Percentiles rank a stretch among this genome's conserved stretches.
Conservation (phyloP, 1,140 invertebrate genomes). For the Aphelenchoides besseyi region DNA sequence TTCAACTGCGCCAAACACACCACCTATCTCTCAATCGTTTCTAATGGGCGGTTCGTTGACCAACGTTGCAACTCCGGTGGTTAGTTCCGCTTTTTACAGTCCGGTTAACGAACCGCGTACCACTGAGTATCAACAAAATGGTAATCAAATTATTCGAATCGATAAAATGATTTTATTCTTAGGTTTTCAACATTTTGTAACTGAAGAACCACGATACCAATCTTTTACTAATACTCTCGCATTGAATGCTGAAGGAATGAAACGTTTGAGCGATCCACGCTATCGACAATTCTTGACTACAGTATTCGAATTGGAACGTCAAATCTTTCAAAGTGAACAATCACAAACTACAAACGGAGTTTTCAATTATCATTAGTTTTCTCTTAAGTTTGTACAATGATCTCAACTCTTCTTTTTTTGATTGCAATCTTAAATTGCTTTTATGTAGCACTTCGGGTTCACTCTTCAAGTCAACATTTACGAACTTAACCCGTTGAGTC, state of each 20-base stretch:
- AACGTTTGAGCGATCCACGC: slow-evolving; percentile 42
- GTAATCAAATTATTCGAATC: neutral
- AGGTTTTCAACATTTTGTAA: neutral
- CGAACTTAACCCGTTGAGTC: no score
- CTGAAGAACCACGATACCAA: neutral
- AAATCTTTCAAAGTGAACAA: slow-evolving; percentile 37
- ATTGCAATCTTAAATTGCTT: no score
- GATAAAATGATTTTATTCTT: neutral
- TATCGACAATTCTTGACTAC: slow-evolving; percentile 51
- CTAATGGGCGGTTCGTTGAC: no score
- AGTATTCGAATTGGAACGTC: slow-evolving; percentile 49
- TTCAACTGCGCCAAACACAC: neutral
- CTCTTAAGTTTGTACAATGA: no score
- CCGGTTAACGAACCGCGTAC: neutral
- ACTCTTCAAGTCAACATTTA: no score
- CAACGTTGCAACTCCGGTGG: neutral
- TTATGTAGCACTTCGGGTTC: no score
- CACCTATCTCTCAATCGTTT: neutral
- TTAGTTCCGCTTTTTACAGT: neutral
- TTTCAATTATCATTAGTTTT: neutral
- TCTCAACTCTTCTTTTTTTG: no score
- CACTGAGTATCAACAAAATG: neutral
- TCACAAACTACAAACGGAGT: slow-evolving; percentile 9
- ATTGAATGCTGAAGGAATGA: slow-evolving; percentile 38
- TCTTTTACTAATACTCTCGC: slow-evolving; percentile 48